Evolutionary conservation across 2,797 vertebrate species (phyloP).

Genomic region (Sitta carolinensis): DNA sequence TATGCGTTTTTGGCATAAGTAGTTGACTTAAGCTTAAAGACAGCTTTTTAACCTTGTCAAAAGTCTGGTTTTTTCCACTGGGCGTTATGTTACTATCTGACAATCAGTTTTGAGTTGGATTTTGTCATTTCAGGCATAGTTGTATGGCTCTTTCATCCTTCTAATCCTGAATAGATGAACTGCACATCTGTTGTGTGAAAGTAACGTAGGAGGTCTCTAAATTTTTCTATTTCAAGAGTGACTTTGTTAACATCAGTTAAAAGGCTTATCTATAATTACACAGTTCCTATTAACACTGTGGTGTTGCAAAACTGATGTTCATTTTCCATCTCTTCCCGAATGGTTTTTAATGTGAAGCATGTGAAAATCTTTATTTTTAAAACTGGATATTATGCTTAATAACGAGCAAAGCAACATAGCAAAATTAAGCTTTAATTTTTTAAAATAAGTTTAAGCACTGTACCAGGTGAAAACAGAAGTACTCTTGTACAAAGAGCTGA

Average conservation of each 20-base stretch:
- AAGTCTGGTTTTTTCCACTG: background rate
- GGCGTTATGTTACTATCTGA: slow-evolving; percentile 4
- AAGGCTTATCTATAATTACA: slow-evolving; percentile 2
- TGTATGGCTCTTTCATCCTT: background rate
- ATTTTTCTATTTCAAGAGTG: slow-evolving; percentile 5
- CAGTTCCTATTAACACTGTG: background rate
- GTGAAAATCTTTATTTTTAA: background rate
- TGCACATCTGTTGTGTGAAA: slow-evolving; percentile 15
- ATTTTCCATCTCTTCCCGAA: background rate
- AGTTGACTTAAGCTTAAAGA: slow-evolving; percentile 12
- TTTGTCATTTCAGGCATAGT: background rate
- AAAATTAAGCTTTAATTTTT: background rate
- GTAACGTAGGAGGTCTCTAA: background rate
- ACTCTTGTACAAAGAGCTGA: background rate
- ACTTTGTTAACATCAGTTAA: slow-evolving; percentile 41
- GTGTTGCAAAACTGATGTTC: background rate
- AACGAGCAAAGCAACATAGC: background rate
- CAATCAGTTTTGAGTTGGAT: background rate
- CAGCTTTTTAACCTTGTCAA: slow-evolving; percentile 34
- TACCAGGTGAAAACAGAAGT: background rate
- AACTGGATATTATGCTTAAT: background rate
- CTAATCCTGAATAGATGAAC: background rate
- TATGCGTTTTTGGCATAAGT: background rate
- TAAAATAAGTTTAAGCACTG: background rate
- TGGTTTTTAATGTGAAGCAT: background rate